Percentiles rank a stretch among this genome's conserved stretches.
phyloP scores from a whole-genome alignment of 2,797 vertebrate genomes.

The Ctenopoma multispine region DNA sequence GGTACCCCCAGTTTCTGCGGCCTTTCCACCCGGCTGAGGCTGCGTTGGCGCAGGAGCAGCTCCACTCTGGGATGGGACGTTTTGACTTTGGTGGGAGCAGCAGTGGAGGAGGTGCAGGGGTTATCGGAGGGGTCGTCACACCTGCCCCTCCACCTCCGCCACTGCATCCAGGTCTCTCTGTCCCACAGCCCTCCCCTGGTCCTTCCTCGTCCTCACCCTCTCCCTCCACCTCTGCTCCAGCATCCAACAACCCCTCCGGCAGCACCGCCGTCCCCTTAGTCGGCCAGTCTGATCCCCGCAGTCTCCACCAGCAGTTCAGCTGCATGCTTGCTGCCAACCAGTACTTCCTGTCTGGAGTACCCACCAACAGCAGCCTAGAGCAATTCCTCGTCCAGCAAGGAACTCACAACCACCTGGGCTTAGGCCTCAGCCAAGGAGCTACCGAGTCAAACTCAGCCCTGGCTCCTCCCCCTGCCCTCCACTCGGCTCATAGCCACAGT shows the following conservation, averaged over 20 bases:
- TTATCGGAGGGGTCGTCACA: constrained; percentile 83
- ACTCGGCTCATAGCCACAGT: constrained; percentile 84
- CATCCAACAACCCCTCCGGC: constrained; percentile 82
- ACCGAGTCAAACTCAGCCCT: constrained; percentile 81
- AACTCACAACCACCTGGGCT: constrained; percentile 85
- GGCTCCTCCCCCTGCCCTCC: constrained; percentile 85
- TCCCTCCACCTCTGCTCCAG: constrained; percentile 80
- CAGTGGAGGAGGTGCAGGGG: constrained; percentile 73
- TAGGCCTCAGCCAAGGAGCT: constrained; percentile 80
- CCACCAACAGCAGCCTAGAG: constrained; percentile 86
- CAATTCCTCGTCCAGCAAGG: constrained; percentile 88
- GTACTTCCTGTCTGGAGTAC: constrained; percentile 87
- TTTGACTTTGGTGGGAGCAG: constrained; percentile 84
- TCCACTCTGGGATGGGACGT: constrained; percentile 86
- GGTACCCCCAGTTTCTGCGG: constrained; percentile 87
- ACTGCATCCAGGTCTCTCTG: constrained; percentile 84
- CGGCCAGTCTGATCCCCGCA: constrained; percentile 86
- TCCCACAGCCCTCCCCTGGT: constrained; percentile 84
- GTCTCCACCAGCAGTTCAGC: constrained; percentile 89
- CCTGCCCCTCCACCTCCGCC: constrained; percentile 85
- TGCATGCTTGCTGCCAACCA: constrained; percentile 90
- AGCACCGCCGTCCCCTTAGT: constrained; percentile 83
- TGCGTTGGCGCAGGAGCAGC: constrained; percentile 86
- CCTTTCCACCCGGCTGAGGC: constrained; percentile 87
- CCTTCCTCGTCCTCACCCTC: constrained; percentile 83